Evolutionary conservation across 1,140 invertebrate species (phyloP), one percentile per base, ranked within the genome.

Genomic region (Penaeus chinensis): DNA sequence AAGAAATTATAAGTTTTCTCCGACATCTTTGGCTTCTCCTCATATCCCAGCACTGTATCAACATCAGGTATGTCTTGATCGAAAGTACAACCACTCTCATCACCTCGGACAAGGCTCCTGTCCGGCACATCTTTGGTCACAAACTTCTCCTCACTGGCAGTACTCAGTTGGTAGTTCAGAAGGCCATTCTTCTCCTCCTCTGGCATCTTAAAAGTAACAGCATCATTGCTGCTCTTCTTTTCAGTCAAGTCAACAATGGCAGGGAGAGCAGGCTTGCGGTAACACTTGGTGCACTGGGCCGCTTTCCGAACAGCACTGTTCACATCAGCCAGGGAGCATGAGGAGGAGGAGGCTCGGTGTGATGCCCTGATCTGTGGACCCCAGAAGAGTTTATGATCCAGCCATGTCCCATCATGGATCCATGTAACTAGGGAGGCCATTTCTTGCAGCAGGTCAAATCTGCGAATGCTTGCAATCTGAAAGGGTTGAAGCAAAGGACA

Each of bases 371-470:
- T 80, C n/a, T 47, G n/a, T 27, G 84, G 84, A 10, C 42, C 37
- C 84, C 84, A 85, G 16, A 85, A 63, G 27, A 85, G 77, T 42
- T 69, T 80, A 32, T 54, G 7, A 20, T 85, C 84, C 42, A 54
- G 37, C 84, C 84, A 80, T 7, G 76, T 85, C 22, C 84, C 84
- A 60, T 42, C 13, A 42, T 85, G 84, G 16, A 85, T 65, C 84
- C 84, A 85, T 1, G 84, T 85, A 61, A 85, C 84, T 20, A 85
- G 77, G 0, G 63, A 65, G 5, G 61, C n/a, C 24, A 85, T 80
- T 10, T 85, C 69, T 24, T 69, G 32, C 37, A 80, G 37, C 27
- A 85, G 77, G 18, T 80, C 79, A 62, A 85, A 85, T 42, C 84
- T 61, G 10, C 61, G 32, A 32, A 85, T 61, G 32, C 79, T 78